These are phyloP conservation scores for Holcopasites calliopsidis DNA, from an alignment of 1,140 invertebrate genomes.

Conservation along the genomic window DNA sequence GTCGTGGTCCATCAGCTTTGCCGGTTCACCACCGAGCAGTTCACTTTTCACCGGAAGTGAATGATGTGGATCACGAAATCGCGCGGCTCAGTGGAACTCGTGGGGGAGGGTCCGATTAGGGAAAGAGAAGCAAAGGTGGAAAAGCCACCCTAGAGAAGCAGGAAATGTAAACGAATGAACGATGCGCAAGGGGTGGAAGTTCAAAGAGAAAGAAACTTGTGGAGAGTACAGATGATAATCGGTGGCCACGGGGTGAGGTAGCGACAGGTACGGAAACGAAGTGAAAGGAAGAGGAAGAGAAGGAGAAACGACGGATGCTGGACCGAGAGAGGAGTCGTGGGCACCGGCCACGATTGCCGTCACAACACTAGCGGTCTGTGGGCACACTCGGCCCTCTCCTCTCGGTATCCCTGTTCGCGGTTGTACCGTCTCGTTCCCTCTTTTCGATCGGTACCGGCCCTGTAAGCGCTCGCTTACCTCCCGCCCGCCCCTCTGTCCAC, in stretches of 20 bases:
- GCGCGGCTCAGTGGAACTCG: not conserved
- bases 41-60: constrained; percentile 49
- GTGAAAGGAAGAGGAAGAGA: not conserved
- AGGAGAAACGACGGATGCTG: constrained; percentile 45
- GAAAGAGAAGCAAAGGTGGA: not conserved
- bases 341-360: constrained; percentile 72
- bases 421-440: constrained; percentile 27
- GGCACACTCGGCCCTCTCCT: constrained; percentile 55
- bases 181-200: not conserved
- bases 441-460: constrained; percentile 15
- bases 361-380: constrained; percentile 73
- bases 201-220: not conserved
- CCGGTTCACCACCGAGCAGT: constrained; percentile 4
- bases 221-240: not conserved
- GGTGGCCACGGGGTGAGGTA: too few relatives aligned
- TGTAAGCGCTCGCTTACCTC: not conserved
- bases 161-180: not conserved
- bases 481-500: not conserved
- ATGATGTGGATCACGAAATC: constrained; percentile 11
- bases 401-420: constrained; percentile 48
- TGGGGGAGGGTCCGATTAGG: not conserved
- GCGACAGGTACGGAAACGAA: not conserved
- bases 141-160: not conserved
- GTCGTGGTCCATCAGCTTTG: not conserved
- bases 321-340: constrained; percentile 61